Conservation (phyloP, 2,797 vertebrate species). For the Tolypeutes matacus region DNA sequence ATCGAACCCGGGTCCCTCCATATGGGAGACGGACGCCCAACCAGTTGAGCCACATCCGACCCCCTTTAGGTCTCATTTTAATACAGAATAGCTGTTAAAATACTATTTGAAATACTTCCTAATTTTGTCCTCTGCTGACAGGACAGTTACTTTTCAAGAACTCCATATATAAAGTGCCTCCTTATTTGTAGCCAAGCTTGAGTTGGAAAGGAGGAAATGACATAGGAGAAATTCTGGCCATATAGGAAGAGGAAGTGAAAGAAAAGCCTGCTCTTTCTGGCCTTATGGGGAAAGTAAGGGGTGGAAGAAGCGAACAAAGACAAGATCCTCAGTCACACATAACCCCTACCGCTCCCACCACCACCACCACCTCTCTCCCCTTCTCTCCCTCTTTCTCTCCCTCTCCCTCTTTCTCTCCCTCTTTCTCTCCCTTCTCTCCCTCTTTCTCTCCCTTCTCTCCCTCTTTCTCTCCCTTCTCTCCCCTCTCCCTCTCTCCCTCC, state of each 20-base stretch:
- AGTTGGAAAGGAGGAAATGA: background rate
- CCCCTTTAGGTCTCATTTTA: background rate
- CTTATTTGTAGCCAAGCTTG: background rate
- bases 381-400: too few species aligned
- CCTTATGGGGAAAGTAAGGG: background rate
- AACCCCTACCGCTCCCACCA: accelerated
- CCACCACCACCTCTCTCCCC: too few species aligned
- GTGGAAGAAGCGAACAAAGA: background rate
- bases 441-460: too few species aligned
- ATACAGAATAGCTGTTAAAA: background rate
- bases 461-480: too few species aligned
- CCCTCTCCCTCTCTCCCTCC: too few species aligned
- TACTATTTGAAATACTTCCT: slow-evolving; percentile 34
- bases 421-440: too few species aligned
- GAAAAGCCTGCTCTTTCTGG: background rate
- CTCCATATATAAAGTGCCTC: background rate
- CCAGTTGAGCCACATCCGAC: too few species aligned
- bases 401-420: too few species aligned
- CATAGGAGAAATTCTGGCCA: background rate
- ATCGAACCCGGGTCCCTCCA: too few species aligned
- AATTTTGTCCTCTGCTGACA: background rate
- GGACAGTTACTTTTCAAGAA: background rate
- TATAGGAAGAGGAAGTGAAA: background rate
- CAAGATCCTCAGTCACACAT: background rate
- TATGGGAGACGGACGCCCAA: too few species aligned